Base-by-base conservation (phyloP, 2,888 invertebrate genomes). In the Cenopis cana region DNA sequence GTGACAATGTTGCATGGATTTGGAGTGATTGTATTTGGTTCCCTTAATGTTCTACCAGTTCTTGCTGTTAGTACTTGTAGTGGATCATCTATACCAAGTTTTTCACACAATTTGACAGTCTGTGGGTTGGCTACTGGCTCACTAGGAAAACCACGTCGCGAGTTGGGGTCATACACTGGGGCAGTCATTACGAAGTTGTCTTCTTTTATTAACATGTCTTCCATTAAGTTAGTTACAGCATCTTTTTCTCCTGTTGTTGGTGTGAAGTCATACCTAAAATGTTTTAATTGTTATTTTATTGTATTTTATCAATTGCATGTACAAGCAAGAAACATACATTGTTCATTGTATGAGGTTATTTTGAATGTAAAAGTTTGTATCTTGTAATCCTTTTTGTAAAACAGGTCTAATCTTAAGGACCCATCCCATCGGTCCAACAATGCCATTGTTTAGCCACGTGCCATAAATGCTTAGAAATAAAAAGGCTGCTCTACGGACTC, bases 1-100 rank as follows among this genome's bases (percentile, higher is more conserved):
- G 73, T 68, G 54, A 68, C 54, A 12, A n/a, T 59, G 33, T 74
- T 62, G n/a, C 67, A 62, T 14, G 70, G 69, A 14, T 66, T 65
- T 14, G 70, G 69, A 60, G 71, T 72, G 59, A 76, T 75, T 61
- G 68, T 68, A 73, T 66, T 72, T 46, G 85, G 82, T 73, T 84
- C 74, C 75, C 78, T 85, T 85, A 93, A 88, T 36, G 82, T 85
- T 73, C 93, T 86, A 0, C 95, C 94, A 24, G 85, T 86, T 70
- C 94, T 85, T 14, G 94, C 87, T 85, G 95, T 85, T 0, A 96
- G 85, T 49, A 96, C 89, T 75, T 94, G 94, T 14, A 97, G 88
- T 0, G 98, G 98, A 90, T 99, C 98, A 83, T 97, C 96, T 69
- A 99, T 95, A 0, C 95, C 95, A 50, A 97, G 85, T 74, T 86